Conservation (phyloP, 2,797 vertebrate species). For the Rhadinocentrus ornatus region DNA sequence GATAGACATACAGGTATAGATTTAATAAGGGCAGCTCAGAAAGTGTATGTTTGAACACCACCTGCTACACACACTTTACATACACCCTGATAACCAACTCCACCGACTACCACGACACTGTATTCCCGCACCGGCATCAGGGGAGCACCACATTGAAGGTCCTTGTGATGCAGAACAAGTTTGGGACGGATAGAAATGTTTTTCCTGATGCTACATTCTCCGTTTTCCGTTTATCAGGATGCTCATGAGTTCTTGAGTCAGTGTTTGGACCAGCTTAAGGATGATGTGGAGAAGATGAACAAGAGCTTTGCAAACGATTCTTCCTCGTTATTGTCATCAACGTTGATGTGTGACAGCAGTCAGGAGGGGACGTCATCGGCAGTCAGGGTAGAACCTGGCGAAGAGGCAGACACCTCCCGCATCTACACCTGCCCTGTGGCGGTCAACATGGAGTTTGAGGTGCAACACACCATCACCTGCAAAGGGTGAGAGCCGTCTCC, state of each 20-base stretch:
- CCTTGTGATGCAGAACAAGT: neutral
- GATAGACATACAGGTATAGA: too few species aligned
- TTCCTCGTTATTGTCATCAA: conserved; percentile 44
- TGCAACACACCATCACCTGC: conserved; percentile 97
- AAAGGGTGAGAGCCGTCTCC: conserved; percentile 87
- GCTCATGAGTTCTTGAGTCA: conserved; percentile 99
- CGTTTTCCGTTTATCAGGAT: conserved; percentile 80
- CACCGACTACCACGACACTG: too few species aligned
- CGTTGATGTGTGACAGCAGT: conserved; percentile 79
- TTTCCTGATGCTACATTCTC: neutral
- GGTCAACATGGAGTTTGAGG: conserved; percentile 97
- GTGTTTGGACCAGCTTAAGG: conserved; percentile 98
- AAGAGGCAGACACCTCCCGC: conserved; percentile 87
- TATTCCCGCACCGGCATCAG: too few species aligned
- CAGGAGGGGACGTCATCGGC: conserved; percentile 36
- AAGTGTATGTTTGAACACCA: too few species aligned
- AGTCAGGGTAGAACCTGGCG: conserved; percentile 76
- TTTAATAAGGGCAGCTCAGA: too few species aligned
- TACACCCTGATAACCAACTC: too few species aligned
- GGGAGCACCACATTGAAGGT: neutral
- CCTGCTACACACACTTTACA: too few species aligned
- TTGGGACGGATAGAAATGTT: neutral
- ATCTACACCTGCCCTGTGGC: conserved; percentile 95
- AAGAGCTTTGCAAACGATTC: conserved; percentile 91
- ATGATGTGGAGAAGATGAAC: conserved; percentile 98